Conservation (phyloP, 2,113 vertebrate genomes). For the Conger conger region DNA sequence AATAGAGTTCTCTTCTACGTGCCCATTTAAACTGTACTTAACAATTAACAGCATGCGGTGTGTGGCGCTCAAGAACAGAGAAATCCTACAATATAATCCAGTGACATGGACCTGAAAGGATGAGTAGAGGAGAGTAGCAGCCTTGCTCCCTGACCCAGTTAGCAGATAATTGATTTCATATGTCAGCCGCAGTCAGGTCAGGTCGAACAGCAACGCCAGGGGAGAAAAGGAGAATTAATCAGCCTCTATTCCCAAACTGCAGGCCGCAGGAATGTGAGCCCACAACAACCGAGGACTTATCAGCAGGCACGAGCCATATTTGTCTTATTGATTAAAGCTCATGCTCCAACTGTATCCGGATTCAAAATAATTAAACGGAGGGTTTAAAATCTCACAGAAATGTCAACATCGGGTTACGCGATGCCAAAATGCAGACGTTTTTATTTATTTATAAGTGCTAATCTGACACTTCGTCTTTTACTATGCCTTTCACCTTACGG, state of each 20-base stretch:
- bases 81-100: background rate
- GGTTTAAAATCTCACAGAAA: background rate
- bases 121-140: conserved; percentile 27
- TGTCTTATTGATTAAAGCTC: conserved; percentile 50
- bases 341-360: conserved; percentile 28
- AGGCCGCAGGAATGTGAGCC: conserved; percentile 27
- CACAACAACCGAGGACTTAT: conserved; percentile 26
- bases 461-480: background rate
- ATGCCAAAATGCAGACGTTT: background rate
- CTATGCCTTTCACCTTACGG: background rate
- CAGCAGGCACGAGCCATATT: conserved; percentile 32
- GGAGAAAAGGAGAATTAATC: conserved; percentile 46
- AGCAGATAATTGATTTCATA: conserved; percentile 53
- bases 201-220: conserved; percentile 44
- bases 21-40: too few relatives aligned
- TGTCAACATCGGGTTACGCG: background rate
- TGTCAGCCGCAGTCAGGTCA: conserved; percentile 47
- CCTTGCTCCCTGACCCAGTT: conserved; percentile 55
- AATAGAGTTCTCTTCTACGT: too few relatives aligned
- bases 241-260: conserved; percentile 24
- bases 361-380: conserved; percentile 31
- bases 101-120: conserved; percentile 18
- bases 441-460: background rate
- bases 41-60: background rate
- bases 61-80: too few relatives aligned